Base-by-base conservation (phyloP, 2,113 vertebrate species). In the Setophaga coronata region DNA sequence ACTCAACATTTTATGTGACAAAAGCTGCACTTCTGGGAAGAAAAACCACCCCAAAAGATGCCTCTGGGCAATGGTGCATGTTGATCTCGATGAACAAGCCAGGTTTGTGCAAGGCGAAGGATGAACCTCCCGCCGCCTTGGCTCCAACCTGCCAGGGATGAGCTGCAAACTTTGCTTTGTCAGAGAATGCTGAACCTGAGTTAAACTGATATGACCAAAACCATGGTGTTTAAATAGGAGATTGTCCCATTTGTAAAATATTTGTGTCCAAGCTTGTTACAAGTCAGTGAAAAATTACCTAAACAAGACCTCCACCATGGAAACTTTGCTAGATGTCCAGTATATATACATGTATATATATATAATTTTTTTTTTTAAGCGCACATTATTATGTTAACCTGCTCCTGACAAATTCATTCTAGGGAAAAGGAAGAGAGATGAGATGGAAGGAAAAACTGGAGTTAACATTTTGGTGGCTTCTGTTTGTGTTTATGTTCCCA, bases 401-500 rank as follows among this genome's bases (percentile, higher is more conserved):
- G 6, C 10, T 84, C 29, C 17, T 56, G 29, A 48, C 9, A 58
- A 64, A 45, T n/a, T 80, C 8, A 24, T 72, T 12, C 25, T 45
- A 9, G 5, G 9, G 14, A 82, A 29, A 82, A 62, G 13, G 18
- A 89, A 54, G 33, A 79, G 10, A 62, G 6, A 21, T 67, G 48
- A 71, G 11, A 82, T 6, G 19, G 24, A 76, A 91, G 36, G 17
- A 33, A 76, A 94, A 85, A 38, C 26, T 10, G 31, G 20, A 57
- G 33, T 40, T 58, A 69, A 77, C 6, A 14, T 86, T 93, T 95
- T n/a, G 34, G 38, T 90, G 51, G 17, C 61, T 95, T 89, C 76
- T 86, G 48, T 89, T 88, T 94, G 60, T 65, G 29, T 83, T 95
- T 89, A 61, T 95, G 21, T 80, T 90, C 19, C 67, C 17, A 77